Evolutionary conservation across 35 echinoderm and acorn worm species (phyloP).

Genomic region (Strongylocentrotus purpuratus): DNA sequence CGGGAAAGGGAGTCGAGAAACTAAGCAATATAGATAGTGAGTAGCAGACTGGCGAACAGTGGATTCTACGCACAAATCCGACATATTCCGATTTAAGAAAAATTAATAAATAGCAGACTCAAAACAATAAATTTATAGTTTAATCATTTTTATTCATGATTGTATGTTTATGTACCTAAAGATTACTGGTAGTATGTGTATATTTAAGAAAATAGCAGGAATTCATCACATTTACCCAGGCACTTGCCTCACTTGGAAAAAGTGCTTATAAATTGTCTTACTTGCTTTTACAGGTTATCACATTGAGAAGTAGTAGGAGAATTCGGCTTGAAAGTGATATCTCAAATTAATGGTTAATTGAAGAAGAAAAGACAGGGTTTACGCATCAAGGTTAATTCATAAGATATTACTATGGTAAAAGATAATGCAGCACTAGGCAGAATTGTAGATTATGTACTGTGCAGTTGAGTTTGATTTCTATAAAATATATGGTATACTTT

Average conservation of each 20-base stretch:
- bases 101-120: no score
- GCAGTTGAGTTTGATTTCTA: neutral
- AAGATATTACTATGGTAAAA: neutral
- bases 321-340: neutral
- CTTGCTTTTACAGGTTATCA: neutral
- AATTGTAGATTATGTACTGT: neutral
- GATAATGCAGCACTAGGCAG: neutral
- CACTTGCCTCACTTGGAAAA: neutral
- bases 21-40: no score
- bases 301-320: neutral
- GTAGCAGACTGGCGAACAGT: no score
- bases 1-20: no score
- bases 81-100: no score
- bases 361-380: neutral
- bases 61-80: no score
- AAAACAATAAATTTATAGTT: no score
- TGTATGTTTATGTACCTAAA: no score
- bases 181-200: no score
- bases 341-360: neutral
- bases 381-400: neutral
- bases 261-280: neutral
- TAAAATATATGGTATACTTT: neutral
- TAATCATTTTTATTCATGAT: no score
- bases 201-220: no score
- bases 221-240: neutral